Evolutionary conservation across 2,888 invertebrate species (phyloP).

Genomic region (Ophion obscuratus): DNA sequence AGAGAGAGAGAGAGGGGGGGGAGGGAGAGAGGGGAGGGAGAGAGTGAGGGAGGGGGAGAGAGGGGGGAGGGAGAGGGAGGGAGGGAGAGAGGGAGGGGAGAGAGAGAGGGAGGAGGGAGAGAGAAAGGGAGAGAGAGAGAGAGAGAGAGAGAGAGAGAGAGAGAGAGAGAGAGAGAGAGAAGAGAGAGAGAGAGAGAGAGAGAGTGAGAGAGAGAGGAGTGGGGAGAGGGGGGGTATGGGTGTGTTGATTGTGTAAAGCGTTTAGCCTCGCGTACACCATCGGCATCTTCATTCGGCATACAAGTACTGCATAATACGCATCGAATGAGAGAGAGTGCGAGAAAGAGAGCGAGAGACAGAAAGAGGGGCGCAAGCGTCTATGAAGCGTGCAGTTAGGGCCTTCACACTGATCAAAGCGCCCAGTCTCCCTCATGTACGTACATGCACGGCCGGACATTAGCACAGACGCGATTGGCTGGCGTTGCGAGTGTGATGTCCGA

Average conservation of each 20-base stretch:
- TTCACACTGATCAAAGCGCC: background rate
- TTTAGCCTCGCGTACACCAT: constrained; percentile 57
- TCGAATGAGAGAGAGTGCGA: background rate
- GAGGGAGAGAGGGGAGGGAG: background rate
- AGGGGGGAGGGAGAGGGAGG: background rate
- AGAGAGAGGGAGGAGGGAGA: constrained; percentile 3
- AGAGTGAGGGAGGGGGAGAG: background rate
- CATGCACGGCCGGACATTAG: background rate
- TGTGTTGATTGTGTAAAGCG: constrained; percentile 63
- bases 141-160: constrained; percentile 21
- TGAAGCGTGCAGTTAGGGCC: constrained; percentile 1
- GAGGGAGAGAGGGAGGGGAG: constrained; percentile 16
- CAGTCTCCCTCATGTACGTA: background rate
- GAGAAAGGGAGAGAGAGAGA: constrained; percentile 1
- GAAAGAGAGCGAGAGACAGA: background rate
- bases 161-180: no score
- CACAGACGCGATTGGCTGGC: background rate
- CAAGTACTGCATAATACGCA: constrained; percentile 44
- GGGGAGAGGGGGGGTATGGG: no score
- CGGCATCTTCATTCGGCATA: constrained; percentile 48
- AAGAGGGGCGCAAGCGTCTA: background rate
- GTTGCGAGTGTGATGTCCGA: background rate
- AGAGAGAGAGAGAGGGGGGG: constrained; percentile 11
- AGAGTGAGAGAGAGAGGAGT: background rate
- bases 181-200: constrained; percentile 23